A percentile compares a stretch with the other conserved stretches of the same genome.
Conservation (phyloP, 2,797 vertebrate species). For the Microtus agrestis region DNA sequence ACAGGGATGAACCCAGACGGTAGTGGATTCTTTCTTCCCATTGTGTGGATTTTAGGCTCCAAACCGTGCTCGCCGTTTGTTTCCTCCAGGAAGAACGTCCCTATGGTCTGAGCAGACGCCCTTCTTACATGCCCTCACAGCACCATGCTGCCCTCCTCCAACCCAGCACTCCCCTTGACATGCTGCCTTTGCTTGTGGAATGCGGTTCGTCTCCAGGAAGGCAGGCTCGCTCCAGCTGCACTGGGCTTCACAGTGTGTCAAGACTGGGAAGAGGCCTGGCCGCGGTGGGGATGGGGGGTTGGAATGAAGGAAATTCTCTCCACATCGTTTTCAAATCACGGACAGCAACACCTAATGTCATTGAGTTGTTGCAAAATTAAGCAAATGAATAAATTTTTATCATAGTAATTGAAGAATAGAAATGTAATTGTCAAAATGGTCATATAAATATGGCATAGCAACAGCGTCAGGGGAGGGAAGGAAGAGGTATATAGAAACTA, state of each 20-base stretch:
- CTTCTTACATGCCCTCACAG: neutral
- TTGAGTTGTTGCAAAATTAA: neutral
- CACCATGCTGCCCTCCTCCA: neutral
- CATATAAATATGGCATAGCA: neutral
- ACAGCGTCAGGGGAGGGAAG: neutral
- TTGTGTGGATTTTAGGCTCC: neutral
- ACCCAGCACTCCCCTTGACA: neutral
- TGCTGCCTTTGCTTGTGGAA: neutral
- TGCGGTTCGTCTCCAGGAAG: neutral
- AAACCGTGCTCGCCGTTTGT: neutral
- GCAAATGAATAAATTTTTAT: neutral
- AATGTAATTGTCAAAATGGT: neutral
- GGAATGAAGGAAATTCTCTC: neutral
- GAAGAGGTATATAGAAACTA: neutral
- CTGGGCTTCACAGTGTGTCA: neutral
- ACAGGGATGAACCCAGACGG: neutral
- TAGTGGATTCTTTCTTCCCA: neutral
- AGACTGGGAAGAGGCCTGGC: neutral
- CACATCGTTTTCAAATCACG: neutral
- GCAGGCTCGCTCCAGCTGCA: neutral
- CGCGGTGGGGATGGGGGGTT: neutral
- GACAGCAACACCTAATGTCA: neutral
- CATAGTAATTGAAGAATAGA: neutral
- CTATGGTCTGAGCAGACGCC: neutral
- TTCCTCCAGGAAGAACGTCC: neutral